Evolutionary conservation across 2,113 vertebrate species (phyloP), one percentile per base, ranked within the genome.

Genomic region (Eolophus roseicapilla): DNA sequence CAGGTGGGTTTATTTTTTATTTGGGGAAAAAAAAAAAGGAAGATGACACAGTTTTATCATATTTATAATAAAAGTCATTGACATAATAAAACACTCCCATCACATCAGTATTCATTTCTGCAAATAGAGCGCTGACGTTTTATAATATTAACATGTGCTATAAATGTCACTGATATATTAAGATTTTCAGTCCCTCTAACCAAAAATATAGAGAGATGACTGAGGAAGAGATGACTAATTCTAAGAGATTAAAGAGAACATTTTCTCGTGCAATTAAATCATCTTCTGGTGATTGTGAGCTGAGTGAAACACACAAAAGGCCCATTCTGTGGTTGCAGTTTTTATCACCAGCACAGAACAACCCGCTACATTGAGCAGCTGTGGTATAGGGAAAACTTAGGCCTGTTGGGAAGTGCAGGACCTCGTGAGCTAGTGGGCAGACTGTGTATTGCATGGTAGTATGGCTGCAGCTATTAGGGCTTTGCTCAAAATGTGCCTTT

Each of bases 151-250:
- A 98, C 97, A 98, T 98, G 98, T 98, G 97, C 98, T 98, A 98
- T 97, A 98, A 98, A 98, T 98, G 98, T 98, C 98, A 98, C 94
- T 97, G 98, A 98, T 98, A 98, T 98, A 98, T 98, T 98, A 98
- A 98, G 98, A 97, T 97, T 97, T 98, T 98, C 96, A 97, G 96
- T 95, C 85, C 97, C 96, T 97, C 97, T 97, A 91, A 97, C 98
- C 97, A 97, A 97, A 98, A 98, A 97, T 98, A 97, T 35, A 92
- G 70, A 91, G 70, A 97, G 62, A 96, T 94, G 82, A 94, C 92
- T 86, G 96, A 95, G 90, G 89, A 95, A 97, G 93, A 96, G 91
- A 85, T 95, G 98, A 97, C 95, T 97, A 97, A 97, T 97, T 98
- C 86, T 65, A 68, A 95, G 95, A 96, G 95, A 96, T 96, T 94